Conservation (phyloP, 2,113 vertebrate species). For the Paratilapia polleni region DNA sequence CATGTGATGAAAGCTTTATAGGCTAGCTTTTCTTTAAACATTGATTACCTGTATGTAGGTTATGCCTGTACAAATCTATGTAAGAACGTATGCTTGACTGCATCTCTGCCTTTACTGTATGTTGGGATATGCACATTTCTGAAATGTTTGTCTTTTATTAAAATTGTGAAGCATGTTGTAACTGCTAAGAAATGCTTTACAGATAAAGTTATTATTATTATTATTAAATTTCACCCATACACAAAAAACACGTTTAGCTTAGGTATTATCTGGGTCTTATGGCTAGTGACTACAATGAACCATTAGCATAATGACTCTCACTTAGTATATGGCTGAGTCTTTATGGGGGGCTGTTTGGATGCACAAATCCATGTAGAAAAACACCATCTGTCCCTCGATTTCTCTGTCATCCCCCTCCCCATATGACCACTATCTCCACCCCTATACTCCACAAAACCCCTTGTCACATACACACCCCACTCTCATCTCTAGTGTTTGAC, state of each 20-base stretch:
- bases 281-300: neutral
- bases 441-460: constrained; percentile 17
- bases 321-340: neutral
- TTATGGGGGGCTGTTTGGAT: constrained; percentile 18
- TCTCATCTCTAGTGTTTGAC: constrained; percentile 34
- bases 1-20: neutral
- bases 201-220: neutral
- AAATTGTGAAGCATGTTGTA: neutral
- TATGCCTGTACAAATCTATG: too few species aligned
- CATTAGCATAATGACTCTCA: neutral
- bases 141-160: neutral
- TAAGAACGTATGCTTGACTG: neutral
- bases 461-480: neutral
- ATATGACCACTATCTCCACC: constrained; percentile 26
- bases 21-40: neutral
- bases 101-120: neutral
- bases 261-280: neutral
- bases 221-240: neutral
- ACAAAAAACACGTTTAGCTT: neutral
- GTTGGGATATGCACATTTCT: neutral
- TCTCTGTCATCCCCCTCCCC: constrained; percentile 30
- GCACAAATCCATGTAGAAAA: constrained; percentile 60
- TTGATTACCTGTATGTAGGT: neutral
- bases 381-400: constrained; percentile 72
- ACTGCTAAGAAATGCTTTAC: neutral